phyloP scores from a whole-genome alignment of 2,113 vertebrate species.

The Harpagus bidentatus region DNA sequence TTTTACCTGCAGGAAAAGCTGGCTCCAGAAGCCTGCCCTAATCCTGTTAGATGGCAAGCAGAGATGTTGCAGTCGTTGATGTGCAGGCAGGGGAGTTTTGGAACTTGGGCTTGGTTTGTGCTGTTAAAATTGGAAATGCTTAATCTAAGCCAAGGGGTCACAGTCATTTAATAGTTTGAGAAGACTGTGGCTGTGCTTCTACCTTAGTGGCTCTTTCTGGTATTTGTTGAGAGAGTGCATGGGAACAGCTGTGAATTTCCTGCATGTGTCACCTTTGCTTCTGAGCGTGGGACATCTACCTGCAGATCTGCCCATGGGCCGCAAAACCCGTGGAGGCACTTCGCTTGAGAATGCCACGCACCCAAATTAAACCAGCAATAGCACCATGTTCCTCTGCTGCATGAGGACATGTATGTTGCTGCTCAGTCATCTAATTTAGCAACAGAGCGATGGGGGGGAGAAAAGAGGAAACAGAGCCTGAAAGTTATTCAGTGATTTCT shows the following conservation, averaged over 20 bases:
- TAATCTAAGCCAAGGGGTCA: background rate
- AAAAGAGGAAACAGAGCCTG: background rate
- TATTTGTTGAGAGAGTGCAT: background rate
- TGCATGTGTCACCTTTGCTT: background rate
- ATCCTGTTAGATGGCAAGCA: background rate
- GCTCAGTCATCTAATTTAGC: background rate
- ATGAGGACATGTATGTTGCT: background rate
- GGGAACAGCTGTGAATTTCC: background rate
- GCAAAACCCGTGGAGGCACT: background rate
- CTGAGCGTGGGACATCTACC: background rate
- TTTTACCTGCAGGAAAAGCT: constrained; percentile 23
- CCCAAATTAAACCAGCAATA: background rate
- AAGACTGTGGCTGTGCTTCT: background rate
- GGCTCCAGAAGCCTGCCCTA: background rate
- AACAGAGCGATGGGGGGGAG: background rate
- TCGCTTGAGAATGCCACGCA: background rate
- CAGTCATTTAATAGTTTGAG: background rate
- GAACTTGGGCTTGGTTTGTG: background rate
- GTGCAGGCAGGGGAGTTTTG: background rate
- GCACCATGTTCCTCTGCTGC: background rate
- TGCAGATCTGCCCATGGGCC: background rate
- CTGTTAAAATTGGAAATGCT: background rate
- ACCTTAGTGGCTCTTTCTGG: background rate
- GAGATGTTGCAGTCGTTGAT: background rate
- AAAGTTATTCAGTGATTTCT: background rate